Evolutionary conservation across 1,140 invertebrate genomes (phyloP), one percentile per base, ranked within the genome.

Genomic region (Ylistrum balloti): DNA sequence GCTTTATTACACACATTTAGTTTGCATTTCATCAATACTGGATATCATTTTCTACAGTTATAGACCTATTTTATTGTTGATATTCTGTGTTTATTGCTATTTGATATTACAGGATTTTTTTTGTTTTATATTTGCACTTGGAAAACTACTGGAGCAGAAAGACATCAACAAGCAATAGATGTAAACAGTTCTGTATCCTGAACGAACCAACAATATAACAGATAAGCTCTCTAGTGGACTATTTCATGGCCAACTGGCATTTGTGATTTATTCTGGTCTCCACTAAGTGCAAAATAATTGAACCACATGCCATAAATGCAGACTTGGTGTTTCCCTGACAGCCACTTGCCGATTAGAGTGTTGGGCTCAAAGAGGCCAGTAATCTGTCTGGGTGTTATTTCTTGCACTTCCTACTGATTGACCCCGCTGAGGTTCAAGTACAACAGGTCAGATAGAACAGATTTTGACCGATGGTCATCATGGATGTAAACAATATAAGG

Each of bases 181-280:
- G n/a, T 74, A 74, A 74, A 74, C 13, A 17, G 20, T n/a, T 74
- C 22, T 28, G 20, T 28, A 74, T n/a, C 28, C 56, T 74, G 56
- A 5, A 74, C 28, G 28, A 74, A 74, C 20, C 0, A 74, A 74
- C n/a, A 17, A 28, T 74, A 28, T 28, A 74, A 74, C n/a, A 74
- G 56, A 74, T 74, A 74, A 74, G 56, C 56, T 20, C 2, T 74
- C 22, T n/a, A 74, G 22, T 74, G 56, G 56, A 74, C 56, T 28
- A 74, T 74, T 74, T 74, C 56, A 74, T n/a, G n/a, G 56, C n/a
- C n/a, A 74, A 74, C 56, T 74, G 56, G n/a, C 56, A 74, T 74
- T 74, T 74, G 56, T 5, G 22, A 74, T 28, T 74, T 28, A 74
- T 74, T 74, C 56, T 74, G 56, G 22, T 28, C 56, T 28, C 28